phyloP scores from a whole-genome alignment of 2,113 vertebrate species.

The Jacana jacana region DNA sequence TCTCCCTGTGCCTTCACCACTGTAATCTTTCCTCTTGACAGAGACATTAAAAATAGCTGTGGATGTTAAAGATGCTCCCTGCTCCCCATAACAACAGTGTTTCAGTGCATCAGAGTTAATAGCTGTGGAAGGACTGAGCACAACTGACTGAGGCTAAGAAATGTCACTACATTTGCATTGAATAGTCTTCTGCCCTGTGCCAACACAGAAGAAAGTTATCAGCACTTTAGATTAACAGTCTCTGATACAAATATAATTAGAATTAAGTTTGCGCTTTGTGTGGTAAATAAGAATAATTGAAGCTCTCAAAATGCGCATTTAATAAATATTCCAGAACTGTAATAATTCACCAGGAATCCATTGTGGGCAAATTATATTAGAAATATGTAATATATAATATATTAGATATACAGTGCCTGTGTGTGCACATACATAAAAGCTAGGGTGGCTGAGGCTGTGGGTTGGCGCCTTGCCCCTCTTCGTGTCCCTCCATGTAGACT shows the following conservation, averaged over 20 bases:
- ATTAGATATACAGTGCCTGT: neutral
- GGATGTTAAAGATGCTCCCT: neutral
- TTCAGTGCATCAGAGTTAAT: neutral
- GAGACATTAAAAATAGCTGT: constrained; percentile 20
- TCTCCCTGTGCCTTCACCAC: neutral
- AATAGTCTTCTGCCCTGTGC: neutral
- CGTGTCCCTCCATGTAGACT: neutral
- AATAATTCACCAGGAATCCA: neutral
- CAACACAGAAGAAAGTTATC: neutral
- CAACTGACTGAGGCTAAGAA: neutral
- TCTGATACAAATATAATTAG: neutral
- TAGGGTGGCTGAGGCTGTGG: neutral
- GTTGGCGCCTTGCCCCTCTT: neutral
- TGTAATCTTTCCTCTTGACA: neutral
- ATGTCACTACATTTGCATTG: neutral
- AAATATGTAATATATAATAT: neutral
- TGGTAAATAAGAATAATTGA: neutral
- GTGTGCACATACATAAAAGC: neutral
- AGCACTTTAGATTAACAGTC: neutral
- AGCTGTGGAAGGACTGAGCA: neutral
- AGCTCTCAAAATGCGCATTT: neutral
- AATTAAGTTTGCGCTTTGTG: neutral
- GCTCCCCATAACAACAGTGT: neutral
- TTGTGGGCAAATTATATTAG: neutral
- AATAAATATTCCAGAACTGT: neutral